A percentile compares a stretch with the other conserved stretches of the same genome.
Evolutionary conservation across 2,113 vertebrate species (phyloP).

Genomic region (Melanotaenia duboulayi): DNA sequence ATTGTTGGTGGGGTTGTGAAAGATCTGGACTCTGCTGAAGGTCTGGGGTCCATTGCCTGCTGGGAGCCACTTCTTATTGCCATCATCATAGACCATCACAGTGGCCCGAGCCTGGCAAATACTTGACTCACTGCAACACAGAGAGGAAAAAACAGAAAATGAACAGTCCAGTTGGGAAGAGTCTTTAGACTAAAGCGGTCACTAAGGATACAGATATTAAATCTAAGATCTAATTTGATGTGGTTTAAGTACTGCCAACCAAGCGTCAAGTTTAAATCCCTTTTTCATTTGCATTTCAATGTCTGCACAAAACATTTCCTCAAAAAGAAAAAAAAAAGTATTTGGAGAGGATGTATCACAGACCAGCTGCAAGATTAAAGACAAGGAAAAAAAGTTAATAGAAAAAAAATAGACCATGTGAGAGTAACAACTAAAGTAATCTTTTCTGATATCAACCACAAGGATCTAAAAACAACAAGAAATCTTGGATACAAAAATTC

Average conservation of each 20-base stretch:
- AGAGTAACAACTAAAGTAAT: neutral
- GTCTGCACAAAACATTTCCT: neutral
- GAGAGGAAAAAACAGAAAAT: neutral
- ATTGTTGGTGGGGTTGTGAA: conserved; percentile 87
- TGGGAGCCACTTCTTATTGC: conserved; percentile 90
- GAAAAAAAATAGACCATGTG: neutral
- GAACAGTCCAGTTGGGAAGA: neutral
- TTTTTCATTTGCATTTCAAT: neutral
- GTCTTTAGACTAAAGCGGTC: neutral
- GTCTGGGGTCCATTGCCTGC: conserved; percentile 86
- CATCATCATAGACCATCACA: conserved; percentile 92
- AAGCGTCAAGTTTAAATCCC: neutral
- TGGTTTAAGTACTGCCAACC: neutral
- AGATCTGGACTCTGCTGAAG: conserved; percentile 93
- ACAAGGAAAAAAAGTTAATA: neutral
- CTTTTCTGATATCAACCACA: neutral
- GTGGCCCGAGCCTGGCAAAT: conserved; percentile 91
- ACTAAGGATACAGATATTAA: neutral
- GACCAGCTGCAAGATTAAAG: neutral
- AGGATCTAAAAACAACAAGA: neutral
- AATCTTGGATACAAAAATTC: too few species aligned
- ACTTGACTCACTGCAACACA: conserved; percentile 85
- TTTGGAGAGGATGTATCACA: neutral
- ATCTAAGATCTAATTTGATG: neutral
- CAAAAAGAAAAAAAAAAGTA: neutral